Percentiles rank a stretch among this genome's conserved stretches.
These are phyloP conservation scores for Cassiopea andromeda DNA, from an alignment of 30 jellyfish, hydroid and myxozoan genomes.

Conservation along the genomic window DNA sequence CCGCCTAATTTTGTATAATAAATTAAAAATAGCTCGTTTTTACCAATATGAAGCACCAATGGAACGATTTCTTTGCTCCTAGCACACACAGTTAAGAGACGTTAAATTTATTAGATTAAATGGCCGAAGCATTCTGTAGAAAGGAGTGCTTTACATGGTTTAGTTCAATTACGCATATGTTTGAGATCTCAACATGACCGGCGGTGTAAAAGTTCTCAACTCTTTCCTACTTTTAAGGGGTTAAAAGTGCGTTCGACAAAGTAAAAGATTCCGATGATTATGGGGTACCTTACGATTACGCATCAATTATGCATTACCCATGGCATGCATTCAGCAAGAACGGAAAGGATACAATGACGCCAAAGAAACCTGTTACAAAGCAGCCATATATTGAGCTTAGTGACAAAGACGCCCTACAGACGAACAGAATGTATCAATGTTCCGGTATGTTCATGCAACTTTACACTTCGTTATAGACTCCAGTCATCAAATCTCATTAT, in stretches of 20 bases:
- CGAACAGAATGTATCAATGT: conserved; percentile 88
- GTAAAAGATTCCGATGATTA: conserved; percentile 78
- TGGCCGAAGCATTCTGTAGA: no score
- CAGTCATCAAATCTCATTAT: no score
- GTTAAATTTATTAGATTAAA: no score
- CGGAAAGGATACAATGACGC: conserved; percentile 84
- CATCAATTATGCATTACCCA: conserved; percentile 96
- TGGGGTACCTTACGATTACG: conserved; percentile 94
- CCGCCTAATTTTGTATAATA: no score
- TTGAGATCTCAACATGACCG: neutral
- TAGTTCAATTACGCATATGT: neutral
- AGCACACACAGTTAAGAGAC: no score
- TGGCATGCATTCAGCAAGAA: conserved; percentile 96
- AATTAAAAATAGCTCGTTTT: no score
- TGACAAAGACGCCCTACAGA: conserved; percentile 84
- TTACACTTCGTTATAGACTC: no score
- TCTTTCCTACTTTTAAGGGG: conserved; percentile 44
- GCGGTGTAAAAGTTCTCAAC: neutral
- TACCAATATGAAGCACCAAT: no score
- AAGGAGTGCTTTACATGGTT: no score
- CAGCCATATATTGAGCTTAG: conserved; percentile 87
- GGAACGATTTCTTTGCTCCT: no score
- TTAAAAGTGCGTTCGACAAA: conserved; percentile 84
- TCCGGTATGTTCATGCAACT: conserved; percentile 16
- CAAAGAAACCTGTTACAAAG: conserved; percentile 49